These are phyloP conservation scores for Lepus oiostolus DNA, from an alignment of 2,797 vertebrate species.

Conservation along the genomic window DNA sequence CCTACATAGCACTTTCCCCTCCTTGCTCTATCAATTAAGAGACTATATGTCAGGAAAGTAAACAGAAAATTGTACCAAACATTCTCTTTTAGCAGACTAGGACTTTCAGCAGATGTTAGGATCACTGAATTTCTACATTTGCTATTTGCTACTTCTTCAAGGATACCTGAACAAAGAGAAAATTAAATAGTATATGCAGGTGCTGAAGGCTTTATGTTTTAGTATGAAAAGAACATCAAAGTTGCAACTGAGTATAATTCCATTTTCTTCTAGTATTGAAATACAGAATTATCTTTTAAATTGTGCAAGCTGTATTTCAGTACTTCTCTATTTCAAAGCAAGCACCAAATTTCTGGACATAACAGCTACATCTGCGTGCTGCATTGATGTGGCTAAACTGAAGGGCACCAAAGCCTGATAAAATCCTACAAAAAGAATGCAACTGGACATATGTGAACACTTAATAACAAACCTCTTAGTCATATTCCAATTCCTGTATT, in stretches of 20 bases:
- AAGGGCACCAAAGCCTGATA: neutral
- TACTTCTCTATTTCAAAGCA: constrained; percentile 28
- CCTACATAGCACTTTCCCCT: neutral
- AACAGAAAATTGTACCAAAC: constrained; percentile 12
- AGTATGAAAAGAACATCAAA: constrained; percentile 19
- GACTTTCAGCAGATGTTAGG: neutral
- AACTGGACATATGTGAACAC: neutral
- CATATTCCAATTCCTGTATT: neutral
- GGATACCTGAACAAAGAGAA: neutral
- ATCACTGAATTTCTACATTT: neutral
- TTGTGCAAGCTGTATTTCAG: neutral
- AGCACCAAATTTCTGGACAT: neutral
- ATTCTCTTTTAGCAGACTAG: constrained; percentile 25
- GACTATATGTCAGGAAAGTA: constrained; percentile 13
- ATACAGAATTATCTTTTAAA: constrained; percentile 29
- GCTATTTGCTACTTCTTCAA: neutral
- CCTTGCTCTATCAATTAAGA: neutral
- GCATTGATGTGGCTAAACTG: neutral
- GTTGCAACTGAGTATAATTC: neutral
- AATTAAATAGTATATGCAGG: neutral
- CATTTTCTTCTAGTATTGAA: constrained; percentile 40
- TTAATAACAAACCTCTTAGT: neutral
- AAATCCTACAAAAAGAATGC: neutral
- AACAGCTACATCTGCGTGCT: neutral
- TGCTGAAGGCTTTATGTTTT: neutral